Percentiles rank a stretch among this genome's conserved stretches.
phyloP scores from a whole-genome alignment of 2,797 vertebrate species.

The Cirrhinus mrigala region DNA sequence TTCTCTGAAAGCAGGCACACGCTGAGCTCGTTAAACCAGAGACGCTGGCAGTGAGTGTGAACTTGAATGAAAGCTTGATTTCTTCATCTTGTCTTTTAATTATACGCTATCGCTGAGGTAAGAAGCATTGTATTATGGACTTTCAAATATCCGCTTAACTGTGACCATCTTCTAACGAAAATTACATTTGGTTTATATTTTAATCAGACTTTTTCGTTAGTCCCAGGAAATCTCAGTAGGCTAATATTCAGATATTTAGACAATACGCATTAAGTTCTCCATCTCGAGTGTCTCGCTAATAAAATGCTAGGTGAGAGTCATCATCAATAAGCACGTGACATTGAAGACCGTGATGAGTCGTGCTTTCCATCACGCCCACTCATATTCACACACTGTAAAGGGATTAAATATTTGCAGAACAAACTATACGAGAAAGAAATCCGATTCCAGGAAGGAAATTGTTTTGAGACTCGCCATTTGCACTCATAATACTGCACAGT shows the following conservation, averaged over 20 bases:
- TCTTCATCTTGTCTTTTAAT: constrained; percentile 10
- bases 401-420: constrained; percentile 40
- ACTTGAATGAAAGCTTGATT: not conserved
- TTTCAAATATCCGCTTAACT: not conserved
- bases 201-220: not conserved
- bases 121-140: not conserved
- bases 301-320: not conserved
- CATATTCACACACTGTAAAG: constrained; percentile 11
- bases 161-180: not conserved
- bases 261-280: not conserved
- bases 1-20: not conserved
- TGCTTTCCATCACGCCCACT: constrained; percentile 37
- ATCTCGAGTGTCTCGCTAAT: not conserved
- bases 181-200: not conserved
- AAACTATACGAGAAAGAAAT: not conserved
- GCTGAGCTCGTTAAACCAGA: not conserved
- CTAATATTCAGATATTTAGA: not conserved
- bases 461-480: not conserved
- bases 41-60: not conserved
- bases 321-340: constrained; percentile 4
- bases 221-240: not conserved
- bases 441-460: not conserved
- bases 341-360: constrained; percentile 7
- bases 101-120: constrained; percentile 23
- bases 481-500: not conserved